Percentiles rank a stretch among this genome's conserved stretches.
Evolutionary conservation across 2,113 vertebrate genomes (phyloP).

Genomic region (Oncorhynchus gorbuscha): DNA sequence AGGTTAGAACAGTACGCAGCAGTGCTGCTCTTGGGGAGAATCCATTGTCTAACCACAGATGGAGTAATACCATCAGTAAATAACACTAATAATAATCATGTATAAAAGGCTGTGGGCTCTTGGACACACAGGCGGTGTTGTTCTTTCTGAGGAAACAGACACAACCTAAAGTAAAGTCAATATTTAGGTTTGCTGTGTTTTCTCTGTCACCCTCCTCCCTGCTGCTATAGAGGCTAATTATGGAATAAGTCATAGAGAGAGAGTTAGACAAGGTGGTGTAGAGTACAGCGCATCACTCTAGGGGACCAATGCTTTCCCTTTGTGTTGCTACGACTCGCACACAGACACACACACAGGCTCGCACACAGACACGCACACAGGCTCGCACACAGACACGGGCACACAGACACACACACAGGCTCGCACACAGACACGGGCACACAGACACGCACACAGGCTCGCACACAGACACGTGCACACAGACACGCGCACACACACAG

Average conservation of each 20-base stretch:
- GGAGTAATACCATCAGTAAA: slow-evolving; percentile 3
- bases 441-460: too few relatives aligned
- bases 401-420: not conserved
- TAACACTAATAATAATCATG: slow-evolving; percentile 33
- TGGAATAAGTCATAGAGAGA: slow-evolving; percentile 23
- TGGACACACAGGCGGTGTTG: not conserved
- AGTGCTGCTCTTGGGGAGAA: not conserved
- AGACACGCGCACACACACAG: too few relatives aligned
- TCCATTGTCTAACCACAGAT: too few relatives aligned
- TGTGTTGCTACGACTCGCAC: not conserved
- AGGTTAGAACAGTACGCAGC: slow-evolving; percentile 38
- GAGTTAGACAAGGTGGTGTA: not conserved
- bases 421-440: too few relatives aligned
- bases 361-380: not conserved
- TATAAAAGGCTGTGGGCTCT: slow-evolving; percentile 21
- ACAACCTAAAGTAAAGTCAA: slow-evolving; percentile 22
- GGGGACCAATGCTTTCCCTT: slow-evolving; percentile 2
- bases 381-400: too few relatives aligned
- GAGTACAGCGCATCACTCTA: not conserved
- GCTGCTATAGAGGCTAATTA: slow-evolving; percentile 14
- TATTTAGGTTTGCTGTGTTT: slow-evolving; percentile 36
- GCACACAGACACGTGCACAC: too few relatives aligned
- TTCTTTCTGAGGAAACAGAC: slow-evolving; percentile 14
- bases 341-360: not conserved
- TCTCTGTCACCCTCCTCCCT: slow-evolving; percentile 1